Evolutionary conservation across 2,888 invertebrate genomes (phyloP).

Genomic region (Chirona hameri): DNA sequence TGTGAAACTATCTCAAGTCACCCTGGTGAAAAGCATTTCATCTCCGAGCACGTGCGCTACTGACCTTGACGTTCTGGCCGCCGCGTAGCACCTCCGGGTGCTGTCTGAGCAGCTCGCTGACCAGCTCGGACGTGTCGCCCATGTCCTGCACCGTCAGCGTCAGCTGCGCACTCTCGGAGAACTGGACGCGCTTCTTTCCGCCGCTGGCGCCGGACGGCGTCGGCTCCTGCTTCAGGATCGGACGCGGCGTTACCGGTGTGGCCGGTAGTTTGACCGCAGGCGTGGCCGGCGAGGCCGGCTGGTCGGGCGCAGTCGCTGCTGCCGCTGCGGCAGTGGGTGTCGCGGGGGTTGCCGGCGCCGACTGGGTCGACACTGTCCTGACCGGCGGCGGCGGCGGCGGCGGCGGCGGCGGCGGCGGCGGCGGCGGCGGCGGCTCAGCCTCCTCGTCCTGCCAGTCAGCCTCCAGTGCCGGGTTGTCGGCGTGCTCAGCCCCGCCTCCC

Average conservation of each 20-base stretch:
- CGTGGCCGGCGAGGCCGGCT: not conserved
- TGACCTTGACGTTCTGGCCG: slow-evolving; percentile 25
- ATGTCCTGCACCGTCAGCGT: not conserved
- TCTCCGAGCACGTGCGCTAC: not conserved
- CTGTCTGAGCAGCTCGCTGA: not conserved
- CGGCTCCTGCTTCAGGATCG: slow-evolving; percentile 9
- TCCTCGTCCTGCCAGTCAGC: not conserved
- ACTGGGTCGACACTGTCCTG: not conserved
- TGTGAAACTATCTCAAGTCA: too few relatives aligned
- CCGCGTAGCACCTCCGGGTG: slow-evolving; percentile 2
- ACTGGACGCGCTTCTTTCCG: slow-evolving; percentile 12
- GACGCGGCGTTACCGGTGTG: not conserved
- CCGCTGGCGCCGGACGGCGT: not conserved
- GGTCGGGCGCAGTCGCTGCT: not conserved
- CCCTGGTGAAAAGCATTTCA: too few relatives aligned
- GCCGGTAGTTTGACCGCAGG: too few relatives aligned
- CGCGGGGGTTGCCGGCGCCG: not conserved
- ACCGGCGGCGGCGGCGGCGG: not conserved
- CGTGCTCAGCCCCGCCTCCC: not conserved
- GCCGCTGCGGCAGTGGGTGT: not conserved
- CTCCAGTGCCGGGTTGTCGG: not conserved
- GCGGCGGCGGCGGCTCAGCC: too few relatives aligned
- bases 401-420: not conserved
- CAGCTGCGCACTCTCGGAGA: not conserved
- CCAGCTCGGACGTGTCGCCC: slow-evolving; percentile 2